phyloP scores from a whole-genome alignment of 2,888 invertebrate genomes.

The Brassicogethes aeneus region DNA sequence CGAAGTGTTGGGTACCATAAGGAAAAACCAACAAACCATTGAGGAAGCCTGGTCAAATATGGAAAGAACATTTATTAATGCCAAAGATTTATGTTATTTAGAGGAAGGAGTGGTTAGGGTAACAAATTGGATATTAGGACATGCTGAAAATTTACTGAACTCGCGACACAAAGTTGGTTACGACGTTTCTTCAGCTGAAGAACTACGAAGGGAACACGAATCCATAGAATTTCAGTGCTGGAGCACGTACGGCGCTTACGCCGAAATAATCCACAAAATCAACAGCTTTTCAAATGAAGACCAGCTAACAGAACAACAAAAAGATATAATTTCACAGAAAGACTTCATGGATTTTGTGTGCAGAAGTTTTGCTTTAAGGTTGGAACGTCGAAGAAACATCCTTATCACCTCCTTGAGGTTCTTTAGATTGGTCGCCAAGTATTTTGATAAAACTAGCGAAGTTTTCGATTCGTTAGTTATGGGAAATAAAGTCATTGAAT shows the following conservation, averaged over 20 bases:
- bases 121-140: slow-evolving; percentile 68
- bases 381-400: slow-evolving; percentile 64
- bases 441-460: slow-evolving; percentile 57
- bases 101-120: slow-evolving; percentile 61
- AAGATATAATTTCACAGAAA: slow-evolving; percentile 60
- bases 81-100: slow-evolving; percentile 51
- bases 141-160: slow-evolving; percentile 65
- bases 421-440: slow-evolving; percentile 66
- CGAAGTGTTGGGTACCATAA: slow-evolving; percentile 47
- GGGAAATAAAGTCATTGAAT: slow-evolving; percentile 50
- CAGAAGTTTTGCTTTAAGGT: slow-evolving; percentile 63
- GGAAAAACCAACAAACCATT: slow-evolving; percentile 50
- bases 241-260: slow-evolving; percentile 71
- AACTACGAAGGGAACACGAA: slow-evolving; percentile 64
- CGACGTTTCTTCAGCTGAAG: slow-evolving; percentile 62
- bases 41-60: slow-evolving; percentile 53
- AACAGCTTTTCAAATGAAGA: slow-evolving; percentile 48
- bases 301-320: slow-evolving; percentile 37
- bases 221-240: slow-evolving; percentile 66
- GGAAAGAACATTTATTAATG: slow-evolving; percentile 49
- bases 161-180: slow-evolving; percentile 64
- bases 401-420: slow-evolving; percentile 67
- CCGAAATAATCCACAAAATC: slow-evolving; percentile 65
- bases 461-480: slow-evolving; percentile 59
- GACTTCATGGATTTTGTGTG: slow-evolving; percentile 80